phyloP scores from a whole-genome alignment of 2,888 invertebrate species.

The Cephus sareptanus region DNA sequence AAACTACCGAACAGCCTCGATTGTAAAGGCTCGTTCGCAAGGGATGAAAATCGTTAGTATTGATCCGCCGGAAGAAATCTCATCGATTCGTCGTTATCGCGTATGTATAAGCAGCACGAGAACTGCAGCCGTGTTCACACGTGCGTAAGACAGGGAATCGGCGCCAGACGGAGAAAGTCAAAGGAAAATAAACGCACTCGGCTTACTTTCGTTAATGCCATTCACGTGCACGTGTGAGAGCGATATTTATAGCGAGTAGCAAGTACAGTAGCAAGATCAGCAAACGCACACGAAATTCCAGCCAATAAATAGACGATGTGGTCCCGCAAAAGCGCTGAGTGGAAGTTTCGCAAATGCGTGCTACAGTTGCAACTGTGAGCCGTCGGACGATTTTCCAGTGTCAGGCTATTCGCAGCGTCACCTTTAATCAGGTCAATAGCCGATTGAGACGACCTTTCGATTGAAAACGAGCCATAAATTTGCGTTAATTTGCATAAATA shows the following conservation, averaged over 20 bases:
- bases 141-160: slow-evolving; percentile 1
- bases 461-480: not conserved
- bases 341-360: not conserved
- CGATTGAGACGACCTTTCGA: not conserved
- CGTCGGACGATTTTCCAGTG: not conserved
- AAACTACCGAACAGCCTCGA: too few relatives aligned
- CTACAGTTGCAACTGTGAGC: not conserved
- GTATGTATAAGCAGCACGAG: not conserved
- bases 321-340: not conserved
- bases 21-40: not conserved
- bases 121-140: not conserved
- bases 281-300: not conserved
- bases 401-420: not conserved
- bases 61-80: not conserved
- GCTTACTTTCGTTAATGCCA: not conserved
- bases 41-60: not conserved
- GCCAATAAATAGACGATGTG: not conserved
- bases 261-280: not conserved
- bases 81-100: not conserved
- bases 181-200: slow-evolving; percentile 2
- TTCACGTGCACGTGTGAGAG: not conserved
- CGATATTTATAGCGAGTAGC: not conserved
- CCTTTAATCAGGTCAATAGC: not conserved
- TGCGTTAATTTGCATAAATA: not conserved
- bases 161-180: slow-evolving; percentile 3